A percentile compares a stretch with the other conserved stretches of the same genome.
Conservation (phyloP, 2,888 invertebrate species). For the Philereme vetulata region DNA sequence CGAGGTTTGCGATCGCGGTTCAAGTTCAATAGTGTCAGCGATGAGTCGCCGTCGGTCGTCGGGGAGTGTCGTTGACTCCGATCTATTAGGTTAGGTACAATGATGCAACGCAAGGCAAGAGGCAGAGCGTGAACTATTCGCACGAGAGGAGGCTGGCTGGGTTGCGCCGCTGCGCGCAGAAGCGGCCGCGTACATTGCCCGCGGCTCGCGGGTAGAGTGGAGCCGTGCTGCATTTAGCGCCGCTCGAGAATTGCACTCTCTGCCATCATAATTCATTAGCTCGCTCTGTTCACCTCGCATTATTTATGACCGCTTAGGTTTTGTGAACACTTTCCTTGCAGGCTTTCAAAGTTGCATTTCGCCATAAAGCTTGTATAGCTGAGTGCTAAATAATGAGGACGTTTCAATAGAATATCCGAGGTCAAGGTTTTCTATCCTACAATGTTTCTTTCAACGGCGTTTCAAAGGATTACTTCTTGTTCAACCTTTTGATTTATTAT, state of each 20-base stretch:
- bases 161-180: conserved; percentile 29
- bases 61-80: conserved; percentile 70
- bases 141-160: conserved; percentile 56
- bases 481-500: conserved; percentile 55
- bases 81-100: conserved; percentile 57
- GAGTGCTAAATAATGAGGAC: conserved; percentile 60
- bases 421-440: conserved; percentile 63
- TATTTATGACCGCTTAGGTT: conserved; percentile 75
- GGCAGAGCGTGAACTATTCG: conserved; percentile 69
- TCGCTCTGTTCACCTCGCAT: conserved; percentile 66
- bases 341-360: conserved; percentile 58
- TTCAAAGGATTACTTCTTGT: conserved; percentile 47
- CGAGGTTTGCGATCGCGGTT: conserved; percentile 45
- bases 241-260: conserved; percentile 52
- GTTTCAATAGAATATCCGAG: conserved; percentile 68
- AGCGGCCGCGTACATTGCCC: conserved; percentile 50
- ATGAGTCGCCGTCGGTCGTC: conserved; percentile 61
- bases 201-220: conserved; percentile 35
- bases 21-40: conserved; percentile 61
- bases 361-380: conserved; percentile 24
- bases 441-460: conserved; percentile 57
- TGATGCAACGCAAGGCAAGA: conserved; percentile 70
- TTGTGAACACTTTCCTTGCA: conserved; percentile 66
- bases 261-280: conserved; percentile 78
- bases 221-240: conserved; percentile 49